Conservation (phyloP, 2,797 vertebrate genomes). For the Decapterus maruadsi region DNA sequence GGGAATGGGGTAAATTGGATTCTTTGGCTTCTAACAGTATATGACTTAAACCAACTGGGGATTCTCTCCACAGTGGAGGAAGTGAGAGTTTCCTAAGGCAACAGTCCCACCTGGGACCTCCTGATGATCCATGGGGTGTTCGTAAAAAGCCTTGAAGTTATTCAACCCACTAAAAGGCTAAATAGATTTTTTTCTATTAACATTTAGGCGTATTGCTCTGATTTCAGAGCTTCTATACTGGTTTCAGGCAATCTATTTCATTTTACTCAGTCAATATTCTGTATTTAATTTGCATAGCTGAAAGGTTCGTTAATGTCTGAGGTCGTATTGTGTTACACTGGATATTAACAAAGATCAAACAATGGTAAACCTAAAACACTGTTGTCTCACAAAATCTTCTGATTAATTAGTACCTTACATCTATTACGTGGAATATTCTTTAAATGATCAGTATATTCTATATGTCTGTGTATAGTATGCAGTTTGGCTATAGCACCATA, state of each 20-base stretch:
- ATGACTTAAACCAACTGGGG: slow-evolving; percentile 88
- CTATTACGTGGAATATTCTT: background rate
- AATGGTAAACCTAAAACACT: slow-evolving; percentile 3
- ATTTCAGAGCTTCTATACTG: slow-evolving; percentile 75
- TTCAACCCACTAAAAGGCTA: slow-evolving; percentile 89
- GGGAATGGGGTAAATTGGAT: slow-evolving; percentile 85
- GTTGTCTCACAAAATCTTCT: background rate
- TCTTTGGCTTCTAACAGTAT: slow-evolving; percentile 85
- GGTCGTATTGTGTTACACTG: slow-evolving; percentile 41
- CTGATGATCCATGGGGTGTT: slow-evolving; percentile 83
- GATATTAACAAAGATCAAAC: slow-evolving; percentile 51
- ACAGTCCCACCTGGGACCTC: slow-evolving; percentile 82
- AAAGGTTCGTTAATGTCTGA: slow-evolving; percentile 61
- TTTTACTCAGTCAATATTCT: slow-evolving; percentile 80
- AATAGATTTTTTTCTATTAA: slow-evolving; percentile 92
- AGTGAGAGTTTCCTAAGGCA: slow-evolving; percentile 87
- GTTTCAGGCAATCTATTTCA: slow-evolving; percentile 81
- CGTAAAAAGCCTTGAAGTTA: slow-evolving; percentile 88
- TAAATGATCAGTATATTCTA: background rate
- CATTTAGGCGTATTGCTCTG: slow-evolving; percentile 84
- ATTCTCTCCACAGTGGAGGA: slow-evolving; percentile 83
- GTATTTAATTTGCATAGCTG: slow-evolving; percentile 84
- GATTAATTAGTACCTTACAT: background rate
- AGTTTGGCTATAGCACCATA: background rate
- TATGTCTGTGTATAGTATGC: background rate